Percentiles rank a stretch among this genome's conserved stretches.
Conservation (phyloP, 2,113 vertebrate species). For the Hippocampus zosterae region DNA sequence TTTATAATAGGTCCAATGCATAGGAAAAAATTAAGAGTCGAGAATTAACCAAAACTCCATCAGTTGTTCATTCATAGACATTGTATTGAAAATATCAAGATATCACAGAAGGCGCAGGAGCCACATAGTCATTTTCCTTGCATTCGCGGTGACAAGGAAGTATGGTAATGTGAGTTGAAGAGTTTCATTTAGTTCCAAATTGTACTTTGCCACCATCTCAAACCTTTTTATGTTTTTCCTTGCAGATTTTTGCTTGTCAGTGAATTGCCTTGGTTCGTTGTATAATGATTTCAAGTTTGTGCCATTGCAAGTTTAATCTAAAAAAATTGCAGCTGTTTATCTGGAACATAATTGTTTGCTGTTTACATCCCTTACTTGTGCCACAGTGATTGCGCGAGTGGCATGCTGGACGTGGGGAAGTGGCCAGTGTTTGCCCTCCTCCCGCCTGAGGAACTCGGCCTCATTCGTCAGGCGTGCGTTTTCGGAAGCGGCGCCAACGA, state of each 20-base stretch:
- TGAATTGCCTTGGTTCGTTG: background rate
- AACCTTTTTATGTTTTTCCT: background rate
- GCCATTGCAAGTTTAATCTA: background rate
- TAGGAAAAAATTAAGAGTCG: no score
- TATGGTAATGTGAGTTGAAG: no score
- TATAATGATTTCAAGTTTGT: background rate
- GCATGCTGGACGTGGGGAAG: constrained; percentile 97
- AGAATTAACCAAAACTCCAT: no score
- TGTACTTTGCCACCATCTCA: background rate
- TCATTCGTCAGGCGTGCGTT: constrained; percentile 91
- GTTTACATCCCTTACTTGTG: background rate
- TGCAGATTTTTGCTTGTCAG: background rate
- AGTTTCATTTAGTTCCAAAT: no score
- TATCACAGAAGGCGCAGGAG: no score
- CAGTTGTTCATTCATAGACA: no score
- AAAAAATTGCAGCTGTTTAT: background rate
- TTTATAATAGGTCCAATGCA: no score
- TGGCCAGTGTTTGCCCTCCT: constrained; percentile 97
- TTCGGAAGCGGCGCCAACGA: constrained; percentile 93
- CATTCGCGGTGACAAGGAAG: no score
- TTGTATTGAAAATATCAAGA: no score
- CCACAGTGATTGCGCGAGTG: constrained; percentile 51
- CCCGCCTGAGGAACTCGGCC: constrained; percentile 85
- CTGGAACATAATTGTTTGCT: background rate
- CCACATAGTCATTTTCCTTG: no score